These are phyloP conservation scores for Jordanella pulchra DNA, from an alignment of 2,797 vertebrate genomes.

Conservation along the genomic window DNA sequence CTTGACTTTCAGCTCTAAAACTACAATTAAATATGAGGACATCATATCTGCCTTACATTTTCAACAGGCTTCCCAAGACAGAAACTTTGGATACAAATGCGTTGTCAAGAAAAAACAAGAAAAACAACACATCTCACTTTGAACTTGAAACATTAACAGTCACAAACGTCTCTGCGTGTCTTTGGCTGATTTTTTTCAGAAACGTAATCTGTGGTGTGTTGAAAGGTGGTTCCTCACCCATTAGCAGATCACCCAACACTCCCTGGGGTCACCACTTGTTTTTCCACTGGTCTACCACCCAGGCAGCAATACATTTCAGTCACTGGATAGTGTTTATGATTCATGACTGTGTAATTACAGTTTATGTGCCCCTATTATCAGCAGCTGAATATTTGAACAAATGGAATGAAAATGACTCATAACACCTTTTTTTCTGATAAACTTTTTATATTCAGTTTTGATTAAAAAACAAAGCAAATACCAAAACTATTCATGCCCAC, in stretches of 20 bases:
- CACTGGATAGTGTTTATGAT: constrained; percentile 61
- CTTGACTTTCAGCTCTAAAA: constrained; percentile 65
- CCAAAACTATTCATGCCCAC: background rate
- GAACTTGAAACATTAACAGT: constrained; percentile 66
- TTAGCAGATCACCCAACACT: constrained; percentile 66
- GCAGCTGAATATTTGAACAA: constrained; percentile 68
- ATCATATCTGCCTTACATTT: constrained; percentile 71
- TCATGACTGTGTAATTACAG: constrained; percentile 72
- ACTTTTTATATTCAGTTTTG: constrained; percentile 2
- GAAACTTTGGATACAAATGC: constrained; percentile 59
- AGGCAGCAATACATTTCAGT: constrained; percentile 55
- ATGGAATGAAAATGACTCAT: constrained; percentile 39
- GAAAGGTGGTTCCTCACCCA: constrained; percentile 75
- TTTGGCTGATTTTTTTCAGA: constrained; percentile 53
- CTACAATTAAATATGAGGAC: constrained; percentile 76
- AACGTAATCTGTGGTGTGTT: constrained; percentile 70
- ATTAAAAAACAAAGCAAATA: background rate
- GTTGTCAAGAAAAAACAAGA: constrained; percentile 18
- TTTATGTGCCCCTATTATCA: constrained; percentile 61
- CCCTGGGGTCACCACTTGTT: constrained; percentile 63
- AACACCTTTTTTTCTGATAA: constrained; percentile 11
- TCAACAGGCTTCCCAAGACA: constrained; percentile 63
- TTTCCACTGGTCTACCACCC: constrained; percentile 72
- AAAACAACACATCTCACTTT: constrained; percentile 41
- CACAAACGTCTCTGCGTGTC: constrained; percentile 61